Evolutionary conservation across 2,113 vertebrate species (phyloP).

Genomic region (Hydrolagus affinis): DNA sequence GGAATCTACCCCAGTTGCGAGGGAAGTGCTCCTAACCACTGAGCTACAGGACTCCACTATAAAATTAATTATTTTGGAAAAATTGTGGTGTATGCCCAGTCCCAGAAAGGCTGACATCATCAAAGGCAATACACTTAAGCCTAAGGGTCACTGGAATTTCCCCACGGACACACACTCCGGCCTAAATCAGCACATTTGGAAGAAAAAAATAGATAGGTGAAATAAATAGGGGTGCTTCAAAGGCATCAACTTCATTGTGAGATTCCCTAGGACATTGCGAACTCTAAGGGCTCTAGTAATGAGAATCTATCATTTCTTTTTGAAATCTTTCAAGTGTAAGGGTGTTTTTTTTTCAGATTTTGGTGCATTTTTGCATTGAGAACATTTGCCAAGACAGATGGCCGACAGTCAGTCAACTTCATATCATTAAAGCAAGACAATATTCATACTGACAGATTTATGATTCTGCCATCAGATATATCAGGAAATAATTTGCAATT

Average conservation of each 20-base stretch:
- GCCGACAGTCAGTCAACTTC: neutral
- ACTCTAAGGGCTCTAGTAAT: neutral
- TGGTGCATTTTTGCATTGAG: neutral
- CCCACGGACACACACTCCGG: too few relatives aligned
- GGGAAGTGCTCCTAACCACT: too few relatives aligned
- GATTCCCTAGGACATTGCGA: neutral
- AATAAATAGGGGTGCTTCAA: too few relatives aligned
- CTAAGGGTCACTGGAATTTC: too few relatives aligned
- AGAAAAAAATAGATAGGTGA: neutral
- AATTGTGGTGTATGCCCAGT: too few relatives aligned
- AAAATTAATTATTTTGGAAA: too few relatives aligned
- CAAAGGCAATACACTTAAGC: too few relatives aligned
- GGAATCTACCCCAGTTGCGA: too few relatives aligned
- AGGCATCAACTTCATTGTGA: neutral
- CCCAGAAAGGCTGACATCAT: too few relatives aligned
- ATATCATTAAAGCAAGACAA: neutral
- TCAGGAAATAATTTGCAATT: slow-evolving; percentile 17
- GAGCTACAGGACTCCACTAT: too few relatives aligned
- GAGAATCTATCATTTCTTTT: neutral
- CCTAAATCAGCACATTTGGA: too few relatives aligned
- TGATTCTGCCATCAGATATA: neutral
- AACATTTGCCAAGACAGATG: neutral
- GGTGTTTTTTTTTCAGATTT: neutral
- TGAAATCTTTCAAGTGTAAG: neutral
- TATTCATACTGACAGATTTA: neutral